A percentile compares a stretch with the other conserved stretches of the same genome.
These are phyloP conservation scores for Troilus luridus DNA, from an alignment of 2,888 invertebrate species.

Conservation along the genomic window DNA sequence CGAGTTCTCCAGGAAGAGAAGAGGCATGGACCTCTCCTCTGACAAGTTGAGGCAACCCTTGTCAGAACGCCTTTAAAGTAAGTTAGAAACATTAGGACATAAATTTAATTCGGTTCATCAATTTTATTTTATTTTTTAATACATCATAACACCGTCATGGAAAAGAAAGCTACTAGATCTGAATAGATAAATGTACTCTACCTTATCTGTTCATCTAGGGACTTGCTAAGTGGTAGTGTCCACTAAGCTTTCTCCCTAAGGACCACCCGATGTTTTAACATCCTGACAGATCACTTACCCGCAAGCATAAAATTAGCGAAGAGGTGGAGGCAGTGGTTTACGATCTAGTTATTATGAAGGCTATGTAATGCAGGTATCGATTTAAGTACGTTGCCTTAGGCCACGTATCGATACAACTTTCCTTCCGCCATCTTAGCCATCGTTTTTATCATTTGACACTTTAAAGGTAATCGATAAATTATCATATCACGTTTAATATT, in stretches of 20 bases:
- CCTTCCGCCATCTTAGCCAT: background rate
- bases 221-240: constrained; percentile 31
- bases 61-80: too few species aligned
- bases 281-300: background rate
- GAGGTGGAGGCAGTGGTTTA: background rate
- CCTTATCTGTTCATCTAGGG: background rate
- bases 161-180: background rate
- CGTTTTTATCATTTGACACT: background rate
- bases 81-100: too few species aligned
- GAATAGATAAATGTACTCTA: background rate
- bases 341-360: constrained; percentile 10
- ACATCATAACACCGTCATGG: background rate
- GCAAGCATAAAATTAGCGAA: background rate
- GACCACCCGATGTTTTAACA: background rate
- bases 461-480: background rate
- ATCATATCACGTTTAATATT: background rate
- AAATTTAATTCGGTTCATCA: background rate
- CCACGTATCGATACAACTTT: background rate
- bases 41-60: too few species aligned
- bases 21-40: too few species aligned
- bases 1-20: too few species aligned
- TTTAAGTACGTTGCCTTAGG: background rate
- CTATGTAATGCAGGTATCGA: constrained; percentile 8
- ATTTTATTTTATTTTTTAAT: background rate
- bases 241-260: background rate